phyloP scores from a whole-genome alignment of 2,113 vertebrate genomes.

The Ammodytes dubius region DNA sequence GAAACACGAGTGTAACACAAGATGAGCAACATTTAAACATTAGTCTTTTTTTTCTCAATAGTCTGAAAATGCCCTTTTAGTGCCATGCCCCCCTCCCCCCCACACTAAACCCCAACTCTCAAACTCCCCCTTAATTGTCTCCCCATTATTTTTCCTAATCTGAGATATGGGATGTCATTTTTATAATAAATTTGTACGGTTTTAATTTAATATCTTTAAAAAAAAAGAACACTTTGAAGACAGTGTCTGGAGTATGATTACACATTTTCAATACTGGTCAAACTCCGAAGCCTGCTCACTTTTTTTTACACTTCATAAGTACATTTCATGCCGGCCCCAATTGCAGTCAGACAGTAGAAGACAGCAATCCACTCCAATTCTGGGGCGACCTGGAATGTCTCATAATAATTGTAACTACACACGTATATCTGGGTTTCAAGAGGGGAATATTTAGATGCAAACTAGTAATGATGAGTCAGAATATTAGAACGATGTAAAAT shows the following conservation, averaged over 20 bases:
- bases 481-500: constrained; percentile 63
- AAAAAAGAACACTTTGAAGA: constrained; percentile 45
- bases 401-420: constrained; percentile 54
- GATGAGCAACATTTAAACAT: constrained; percentile 84
- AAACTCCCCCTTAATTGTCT: constrained; percentile 36
- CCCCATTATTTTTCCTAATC: constrained; percentile 42
- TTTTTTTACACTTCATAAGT: constrained; percentile 53
- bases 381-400: constrained; percentile 72
- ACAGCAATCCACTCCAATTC: constrained; percentile 53
- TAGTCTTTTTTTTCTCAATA: constrained; percentile 50
- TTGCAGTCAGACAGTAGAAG: constrained; percentile 53
- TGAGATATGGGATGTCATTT: constrained; percentile 49
- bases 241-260: constrained; percentile 61
- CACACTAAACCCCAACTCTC: constrained; percentile 60
- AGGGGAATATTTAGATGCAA: constrained; percentile 86
- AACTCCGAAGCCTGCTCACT: constrained; percentile 55
- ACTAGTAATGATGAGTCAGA: constrained; percentile 83
- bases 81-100: constrained; percentile 50
- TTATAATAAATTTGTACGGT: constrained; percentile 15
- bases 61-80: constrained; percentile 68
- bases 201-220: constrained; percentile 33
- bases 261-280: constrained; percentile 57
- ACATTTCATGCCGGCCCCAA: constrained; percentile 64
- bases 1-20: constrained; percentile 85
- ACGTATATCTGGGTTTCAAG: constrained; percentile 69